phyloP scores from a whole-genome alignment of 1,140 invertebrate genomes.

The Drosophila setifemur region DNA sequence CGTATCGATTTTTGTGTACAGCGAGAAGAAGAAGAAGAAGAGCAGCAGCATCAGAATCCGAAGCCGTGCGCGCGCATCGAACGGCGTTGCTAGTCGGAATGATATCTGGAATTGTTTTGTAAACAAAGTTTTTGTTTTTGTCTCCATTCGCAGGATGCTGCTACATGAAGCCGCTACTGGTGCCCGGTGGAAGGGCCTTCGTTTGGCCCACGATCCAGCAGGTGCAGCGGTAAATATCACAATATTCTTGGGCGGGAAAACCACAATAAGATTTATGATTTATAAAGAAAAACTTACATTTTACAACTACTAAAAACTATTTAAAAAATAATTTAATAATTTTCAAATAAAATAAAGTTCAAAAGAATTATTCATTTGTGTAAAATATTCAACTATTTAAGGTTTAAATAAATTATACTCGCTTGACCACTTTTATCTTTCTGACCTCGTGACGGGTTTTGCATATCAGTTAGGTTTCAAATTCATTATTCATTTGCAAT shows the following conservation, averaged over 20 bases:
- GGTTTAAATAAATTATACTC: too few species aligned
- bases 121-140: constrained; percentile 35
- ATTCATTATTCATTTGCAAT: too few species aligned
- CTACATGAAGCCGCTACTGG: constrained; percentile 93
- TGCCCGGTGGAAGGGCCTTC: constrained; percentile 97
- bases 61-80: constrained; percentile 47
- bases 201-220: constrained; percentile 97
- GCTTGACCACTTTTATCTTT: too few species aligned
- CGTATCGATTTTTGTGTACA: constrained; percentile 73
- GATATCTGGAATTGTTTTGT: constrained; percentile 47
- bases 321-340: too few species aligned
- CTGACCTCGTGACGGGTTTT: too few species aligned
- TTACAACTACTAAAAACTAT: constrained; percentile 36
- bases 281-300: constrained; percentile 5
- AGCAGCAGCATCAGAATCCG: constrained; percentile 15
- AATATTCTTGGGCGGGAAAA: too few species aligned
- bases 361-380: too few species aligned
- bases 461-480: too few species aligned
- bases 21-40: constrained; percentile 1
- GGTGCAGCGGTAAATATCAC: constrained; percentile 90
- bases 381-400: too few species aligned
- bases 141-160: constrained; percentile 89
- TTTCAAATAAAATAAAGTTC: too few species aligned
- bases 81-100: constrained; percentile 40
- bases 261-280: neutral